A percentile compares a stretch with the other conserved stretches of the same genome.
These are phyloP conservation scores for Orchestes rusci DNA, from an alignment of 2,888 invertebrate species.

Conservation along the genomic window DNA sequence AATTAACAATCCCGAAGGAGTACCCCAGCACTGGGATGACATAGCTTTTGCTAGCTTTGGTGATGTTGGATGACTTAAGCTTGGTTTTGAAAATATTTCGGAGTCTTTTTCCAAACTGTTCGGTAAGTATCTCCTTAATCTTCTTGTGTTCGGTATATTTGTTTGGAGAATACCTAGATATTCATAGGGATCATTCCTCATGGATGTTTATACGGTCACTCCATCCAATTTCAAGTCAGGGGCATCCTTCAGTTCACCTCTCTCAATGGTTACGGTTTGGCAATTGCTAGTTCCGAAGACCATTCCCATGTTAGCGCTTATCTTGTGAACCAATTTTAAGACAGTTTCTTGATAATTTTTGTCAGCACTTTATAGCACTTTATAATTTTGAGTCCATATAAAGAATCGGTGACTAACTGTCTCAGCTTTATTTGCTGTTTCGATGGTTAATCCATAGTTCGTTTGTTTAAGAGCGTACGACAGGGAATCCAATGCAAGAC, in stretches of 20 bases:
- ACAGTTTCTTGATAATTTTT: neutral
- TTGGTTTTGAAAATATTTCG: no score
- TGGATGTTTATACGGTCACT: neutral
- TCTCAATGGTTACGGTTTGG: slow-evolving; percentile 1
- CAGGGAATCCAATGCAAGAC: no score
- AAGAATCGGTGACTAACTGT: no score
- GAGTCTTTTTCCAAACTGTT: neutral
- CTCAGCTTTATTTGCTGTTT: no score
- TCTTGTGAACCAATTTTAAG: neutral
- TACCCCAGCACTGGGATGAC: neutral
- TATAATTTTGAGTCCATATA: no score
- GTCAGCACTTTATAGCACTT: neutral
- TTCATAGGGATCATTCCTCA: neutral
- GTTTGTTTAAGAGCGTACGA: no score
- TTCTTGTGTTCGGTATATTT: slow-evolving; percentile 3
- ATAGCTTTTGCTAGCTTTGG: neutral
- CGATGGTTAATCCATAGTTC: no score
- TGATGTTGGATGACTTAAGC: no score
- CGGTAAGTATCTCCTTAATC: neutral
- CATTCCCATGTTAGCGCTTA: slow-evolving; percentile 4
- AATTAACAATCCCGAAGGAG: neutral
- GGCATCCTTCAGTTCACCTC: neutral
- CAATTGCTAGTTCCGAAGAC: slow-evolving; percentile 7
- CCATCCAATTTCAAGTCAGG: neutral
- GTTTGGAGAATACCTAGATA: slow-evolving; percentile 5